Conservation (phyloP, 2,113 vertebrate genomes). For the Pedetes capensis region DNA sequence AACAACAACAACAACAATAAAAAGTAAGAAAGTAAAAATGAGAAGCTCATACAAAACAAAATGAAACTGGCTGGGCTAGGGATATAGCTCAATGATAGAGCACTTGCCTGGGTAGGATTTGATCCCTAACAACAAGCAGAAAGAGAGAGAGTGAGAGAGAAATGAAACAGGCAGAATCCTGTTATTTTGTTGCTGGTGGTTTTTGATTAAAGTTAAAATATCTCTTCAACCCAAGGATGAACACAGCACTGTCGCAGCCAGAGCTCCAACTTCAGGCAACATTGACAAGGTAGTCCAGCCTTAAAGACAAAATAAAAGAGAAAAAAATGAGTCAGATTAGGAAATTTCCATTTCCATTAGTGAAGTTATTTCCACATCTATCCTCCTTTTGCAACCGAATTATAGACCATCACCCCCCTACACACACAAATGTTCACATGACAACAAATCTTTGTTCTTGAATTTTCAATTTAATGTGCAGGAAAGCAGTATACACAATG, state of each 20-base stretch:
- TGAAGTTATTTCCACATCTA: not conserved
- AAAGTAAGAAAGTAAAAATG: not conserved
- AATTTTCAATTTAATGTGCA: constrained; percentile 36
- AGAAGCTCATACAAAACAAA: not conserved
- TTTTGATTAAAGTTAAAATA: not conserved
- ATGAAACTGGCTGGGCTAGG: not conserved
- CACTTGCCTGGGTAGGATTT: too few species aligned
- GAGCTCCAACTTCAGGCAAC: not conserved
- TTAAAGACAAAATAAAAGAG: not conserved
- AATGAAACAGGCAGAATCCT: not conserved
- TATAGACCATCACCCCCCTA: not conserved
- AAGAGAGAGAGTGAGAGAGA: too few species aligned
- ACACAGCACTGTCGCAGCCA: not conserved
- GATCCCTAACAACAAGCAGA: too few species aligned
- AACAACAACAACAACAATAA: not conserved
- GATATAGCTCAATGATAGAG: too few species aligned
- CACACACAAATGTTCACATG: not conserved
- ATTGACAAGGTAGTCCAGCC: not conserved
- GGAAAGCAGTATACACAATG: not conserved
- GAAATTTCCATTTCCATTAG: not conserved
- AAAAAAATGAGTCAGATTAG: not conserved
- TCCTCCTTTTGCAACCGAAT: constrained; percentile 29
- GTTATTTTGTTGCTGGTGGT: not conserved
- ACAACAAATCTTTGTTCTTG: constrained; percentile 34
- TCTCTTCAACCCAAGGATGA: not conserved